A percentile compares a stretch with the other conserved stretches of the same genome.
phyloP scores from a whole-genome alignment of 2,113 vertebrate species.

The Corythornis madagascariensis region DNA sequence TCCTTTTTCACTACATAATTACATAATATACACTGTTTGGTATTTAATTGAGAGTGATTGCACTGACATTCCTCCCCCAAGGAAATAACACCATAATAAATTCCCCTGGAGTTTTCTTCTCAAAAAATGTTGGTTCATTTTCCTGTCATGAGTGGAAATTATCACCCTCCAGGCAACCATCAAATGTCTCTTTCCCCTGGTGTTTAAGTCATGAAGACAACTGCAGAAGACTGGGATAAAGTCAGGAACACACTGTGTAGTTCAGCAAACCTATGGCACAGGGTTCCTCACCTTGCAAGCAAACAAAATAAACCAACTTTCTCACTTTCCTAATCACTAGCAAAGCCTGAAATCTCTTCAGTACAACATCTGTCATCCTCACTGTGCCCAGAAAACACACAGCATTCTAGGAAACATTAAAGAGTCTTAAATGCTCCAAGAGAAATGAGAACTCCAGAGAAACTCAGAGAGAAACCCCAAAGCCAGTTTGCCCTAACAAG shows the following conservation, averaged over 20 bases:
- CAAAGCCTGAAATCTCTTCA: not conserved
- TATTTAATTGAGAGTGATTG: conserved; percentile 3
- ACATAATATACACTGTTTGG: not conserved
- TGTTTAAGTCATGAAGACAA: not conserved
- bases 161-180: not conserved
- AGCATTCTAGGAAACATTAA: not conserved
- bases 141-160: not conserved
- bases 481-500: not conserved
- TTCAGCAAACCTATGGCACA: not conserved
- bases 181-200: not conserved
- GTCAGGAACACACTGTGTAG: not conserved
- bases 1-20: not conserved
- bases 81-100: conserved; percentile 1
- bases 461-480: not conserved
- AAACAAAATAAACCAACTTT: not conserved
- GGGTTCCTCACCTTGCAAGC: not conserved
- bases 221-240: not conserved
- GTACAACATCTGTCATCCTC: not conserved
- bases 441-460: not conserved
- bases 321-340: not conserved
- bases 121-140: not conserved
- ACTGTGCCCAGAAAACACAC: not conserved
- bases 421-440: not conserved
- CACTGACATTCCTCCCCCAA: not conserved
- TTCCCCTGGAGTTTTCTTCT: not conserved